phyloP scores from a whole-genome alignment of 2,797 vertebrate genomes.

The Varecia variegata region DNA sequence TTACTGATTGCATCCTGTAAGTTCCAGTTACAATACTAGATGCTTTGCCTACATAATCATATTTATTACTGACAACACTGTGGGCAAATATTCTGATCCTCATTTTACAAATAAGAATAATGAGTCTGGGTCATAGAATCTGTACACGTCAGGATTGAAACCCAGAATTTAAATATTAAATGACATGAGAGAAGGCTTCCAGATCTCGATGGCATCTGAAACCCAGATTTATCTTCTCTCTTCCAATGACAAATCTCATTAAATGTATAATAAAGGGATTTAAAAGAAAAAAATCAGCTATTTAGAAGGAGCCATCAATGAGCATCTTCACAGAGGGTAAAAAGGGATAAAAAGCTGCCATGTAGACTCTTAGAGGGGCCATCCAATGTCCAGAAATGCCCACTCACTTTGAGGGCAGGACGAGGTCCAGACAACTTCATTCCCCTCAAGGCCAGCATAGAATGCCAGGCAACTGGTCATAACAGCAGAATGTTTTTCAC shows the following conservation, averaged over 20 bases:
- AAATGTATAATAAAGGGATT: background rate
- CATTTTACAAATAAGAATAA: background rate
- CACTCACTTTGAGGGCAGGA: background rate
- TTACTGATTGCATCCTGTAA: background rate
- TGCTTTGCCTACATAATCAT: background rate
- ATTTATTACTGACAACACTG: conserved; percentile 1
- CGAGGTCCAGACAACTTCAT: background rate
- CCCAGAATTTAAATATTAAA: background rate
- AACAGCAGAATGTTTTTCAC: background rate
- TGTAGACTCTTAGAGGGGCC: background rate
- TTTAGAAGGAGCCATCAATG: background rate
- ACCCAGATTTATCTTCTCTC: background rate
- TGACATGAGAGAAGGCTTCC: background rate
- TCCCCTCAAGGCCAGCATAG: background rate
- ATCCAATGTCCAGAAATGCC: background rate
- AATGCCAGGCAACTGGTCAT: background rate
- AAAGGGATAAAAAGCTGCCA: background rate
- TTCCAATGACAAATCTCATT: background rate
- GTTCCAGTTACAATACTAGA: background rate
- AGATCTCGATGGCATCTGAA: background rate
- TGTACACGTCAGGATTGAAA: background rate
- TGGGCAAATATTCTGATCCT: background rate
- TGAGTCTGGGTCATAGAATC: background rate
- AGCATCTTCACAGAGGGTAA: background rate
- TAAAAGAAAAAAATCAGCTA: background rate